phyloP scores from a whole-genome alignment of 2,113 vertebrate genomes.

The Odocoileus hemionus region DNA sequence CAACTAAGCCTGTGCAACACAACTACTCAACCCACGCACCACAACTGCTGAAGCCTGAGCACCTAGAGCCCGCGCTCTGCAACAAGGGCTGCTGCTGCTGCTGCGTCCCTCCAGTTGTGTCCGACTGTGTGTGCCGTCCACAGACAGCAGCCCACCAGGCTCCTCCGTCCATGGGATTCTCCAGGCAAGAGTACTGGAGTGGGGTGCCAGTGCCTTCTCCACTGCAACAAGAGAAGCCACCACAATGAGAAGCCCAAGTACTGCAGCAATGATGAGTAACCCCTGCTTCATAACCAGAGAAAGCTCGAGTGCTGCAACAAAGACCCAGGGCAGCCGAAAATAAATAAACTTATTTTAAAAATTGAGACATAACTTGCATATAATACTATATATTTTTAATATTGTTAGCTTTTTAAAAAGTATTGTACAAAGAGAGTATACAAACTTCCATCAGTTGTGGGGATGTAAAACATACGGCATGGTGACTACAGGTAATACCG shows the following conservation, averaged over 20 bases:
- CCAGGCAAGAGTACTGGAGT: no score
- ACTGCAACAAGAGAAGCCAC: neutral
- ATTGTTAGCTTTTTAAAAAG: neutral
- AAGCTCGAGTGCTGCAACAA: neutral
- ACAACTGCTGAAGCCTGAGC: neutral
- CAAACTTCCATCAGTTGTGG: neutral
- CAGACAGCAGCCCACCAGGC: no score
- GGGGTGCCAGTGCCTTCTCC: no score
- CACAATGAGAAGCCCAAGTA: neutral
- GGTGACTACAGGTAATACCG: neutral
- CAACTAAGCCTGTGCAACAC: neutral
- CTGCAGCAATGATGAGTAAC: neutral
- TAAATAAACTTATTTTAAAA: accelerated
- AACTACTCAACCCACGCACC: neutral
- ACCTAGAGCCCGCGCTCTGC: neutral
- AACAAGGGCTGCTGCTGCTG: no score
- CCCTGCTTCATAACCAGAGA: neutral
- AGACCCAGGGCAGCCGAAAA: neutral
- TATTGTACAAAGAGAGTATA: neutral
- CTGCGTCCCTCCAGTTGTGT: accelerated
- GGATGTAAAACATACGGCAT: neutral
- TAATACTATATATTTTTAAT: neutral
- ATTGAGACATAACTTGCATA: neutral
- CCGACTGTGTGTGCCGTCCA: no score
- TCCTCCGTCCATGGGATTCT: no score